A percentile compares a stretch with the other conserved stretches of the same genome.
Evolutionary conservation across 92 coral and sea anemone genomes (phyloP).

Genomic region (Zoanthus solanderi): DNA sequence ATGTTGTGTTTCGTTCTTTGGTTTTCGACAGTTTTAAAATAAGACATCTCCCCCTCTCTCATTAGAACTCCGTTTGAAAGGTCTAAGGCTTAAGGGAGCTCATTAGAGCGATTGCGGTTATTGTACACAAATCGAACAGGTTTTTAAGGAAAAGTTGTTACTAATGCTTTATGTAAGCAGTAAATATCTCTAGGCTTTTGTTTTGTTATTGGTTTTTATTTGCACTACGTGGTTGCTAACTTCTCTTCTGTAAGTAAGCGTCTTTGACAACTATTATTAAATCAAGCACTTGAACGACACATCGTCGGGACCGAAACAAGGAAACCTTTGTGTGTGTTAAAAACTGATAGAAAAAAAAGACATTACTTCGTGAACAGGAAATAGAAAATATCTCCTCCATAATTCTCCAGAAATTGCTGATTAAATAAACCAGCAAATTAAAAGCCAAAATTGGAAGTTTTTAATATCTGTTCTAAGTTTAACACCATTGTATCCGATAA

Average conservation of each 20-base stretch:
- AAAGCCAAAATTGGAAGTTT: not conserved
- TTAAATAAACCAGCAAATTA: not conserved
- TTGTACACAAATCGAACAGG: not conserved
- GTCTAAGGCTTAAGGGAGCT: no score
- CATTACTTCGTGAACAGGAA: not conserved
- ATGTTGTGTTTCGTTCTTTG: no score
- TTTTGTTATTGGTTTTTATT: constrained; percentile 28
- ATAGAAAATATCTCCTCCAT: not conserved
- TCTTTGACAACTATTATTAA: constrained; percentile 58
- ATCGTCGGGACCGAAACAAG: not conserved
- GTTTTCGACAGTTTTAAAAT: no score
- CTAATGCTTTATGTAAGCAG: not conserved
- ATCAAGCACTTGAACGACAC: not conserved
- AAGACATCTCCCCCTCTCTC: no score
- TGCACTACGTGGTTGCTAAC: constrained; percentile 75
- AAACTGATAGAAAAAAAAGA: not conserved
- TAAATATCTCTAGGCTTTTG: not conserved
- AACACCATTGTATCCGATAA: no score
- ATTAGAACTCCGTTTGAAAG: no score
- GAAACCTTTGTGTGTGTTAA: not conserved
- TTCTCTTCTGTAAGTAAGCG: constrained; percentile 8
- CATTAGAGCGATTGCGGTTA: not conserved
- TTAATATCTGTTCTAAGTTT: not conserved
- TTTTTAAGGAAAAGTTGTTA: not conserved
- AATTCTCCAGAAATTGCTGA: not conserved